Conservation (phyloP, 1,140 invertebrate genomes). For the Amyelois transitella region DNA sequence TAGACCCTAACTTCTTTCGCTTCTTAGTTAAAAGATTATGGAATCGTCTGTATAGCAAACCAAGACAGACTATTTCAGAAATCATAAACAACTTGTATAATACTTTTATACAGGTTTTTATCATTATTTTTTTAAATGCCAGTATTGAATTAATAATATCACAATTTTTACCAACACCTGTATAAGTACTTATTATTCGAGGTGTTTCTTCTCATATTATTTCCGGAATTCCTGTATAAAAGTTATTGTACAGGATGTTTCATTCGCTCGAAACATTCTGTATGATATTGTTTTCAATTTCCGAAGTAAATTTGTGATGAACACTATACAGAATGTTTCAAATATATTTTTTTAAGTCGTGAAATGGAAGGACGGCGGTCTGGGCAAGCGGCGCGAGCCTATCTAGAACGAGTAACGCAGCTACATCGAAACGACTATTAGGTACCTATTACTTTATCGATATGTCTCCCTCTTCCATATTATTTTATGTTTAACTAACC, state of each 20-base stretch:
- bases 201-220: neutral
- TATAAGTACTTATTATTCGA: neutral
- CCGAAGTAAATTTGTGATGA: neutral
- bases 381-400: neutral
- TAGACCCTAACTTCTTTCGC: no score
- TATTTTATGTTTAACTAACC: neutral
- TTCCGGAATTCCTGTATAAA: neutral
- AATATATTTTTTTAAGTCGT: neutral
- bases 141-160: neutral
- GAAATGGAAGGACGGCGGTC: neutral
- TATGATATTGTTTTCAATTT: neutral
- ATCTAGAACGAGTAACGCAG: neutral
- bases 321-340: neutral
- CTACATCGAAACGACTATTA: neutral
- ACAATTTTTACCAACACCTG: neutral
- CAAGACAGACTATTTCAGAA: neutral
- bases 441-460: neutral
- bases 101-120: neutral
- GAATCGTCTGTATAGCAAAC: no score
- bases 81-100: neutral
- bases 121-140: neutral
- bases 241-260: neutral
- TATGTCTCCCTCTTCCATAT: neutral
- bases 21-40: no score
- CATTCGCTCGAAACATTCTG: neutral